phyloP scores from a whole-genome alignment of 2,888 invertebrate genomes.

The Ophraella communa region DNA sequence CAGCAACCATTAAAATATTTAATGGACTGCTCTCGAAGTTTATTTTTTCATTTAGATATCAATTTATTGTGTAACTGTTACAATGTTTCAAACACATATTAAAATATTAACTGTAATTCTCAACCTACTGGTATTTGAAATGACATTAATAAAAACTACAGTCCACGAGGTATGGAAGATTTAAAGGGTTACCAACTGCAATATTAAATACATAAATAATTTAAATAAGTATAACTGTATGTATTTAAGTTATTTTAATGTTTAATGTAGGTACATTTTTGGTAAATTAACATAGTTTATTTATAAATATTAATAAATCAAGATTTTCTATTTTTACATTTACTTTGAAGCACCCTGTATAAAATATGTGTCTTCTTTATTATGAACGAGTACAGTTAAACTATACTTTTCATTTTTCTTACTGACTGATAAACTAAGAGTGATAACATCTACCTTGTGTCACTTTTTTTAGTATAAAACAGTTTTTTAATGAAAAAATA shows the following conservation, averaged over 20 bases:
- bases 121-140: too few relatives aligned
- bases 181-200: too few relatives aligned
- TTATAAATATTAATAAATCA: background rate
- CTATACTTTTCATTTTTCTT: background rate
- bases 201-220: too few relatives aligned
- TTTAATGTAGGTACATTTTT: too few relatives aligned
- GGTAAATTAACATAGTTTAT: too few relatives aligned
- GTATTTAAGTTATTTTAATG: too few relatives aligned
- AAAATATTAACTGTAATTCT: too few relatives aligned
- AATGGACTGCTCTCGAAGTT: background rate
- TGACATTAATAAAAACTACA: too few relatives aligned
- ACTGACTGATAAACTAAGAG: constrained; percentile 4
- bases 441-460: background rate
- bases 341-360: background rate
- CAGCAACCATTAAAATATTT: background rate
- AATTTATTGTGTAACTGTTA: background rate
- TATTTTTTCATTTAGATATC: background rate
- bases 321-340: background rate
- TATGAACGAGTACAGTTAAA: background rate
- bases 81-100: background rate
- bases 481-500: too few relatives aligned
- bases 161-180: too few relatives aligned
- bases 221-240: too few relatives aligned
- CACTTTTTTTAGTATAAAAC: too few relatives aligned
- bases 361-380: background rate